Percentiles rank a stretch among this genome's conserved stretches.
phyloP scores from a whole-genome alignment of 2,888 invertebrate genomes.

The Cryptus viduatorius region DNA sequence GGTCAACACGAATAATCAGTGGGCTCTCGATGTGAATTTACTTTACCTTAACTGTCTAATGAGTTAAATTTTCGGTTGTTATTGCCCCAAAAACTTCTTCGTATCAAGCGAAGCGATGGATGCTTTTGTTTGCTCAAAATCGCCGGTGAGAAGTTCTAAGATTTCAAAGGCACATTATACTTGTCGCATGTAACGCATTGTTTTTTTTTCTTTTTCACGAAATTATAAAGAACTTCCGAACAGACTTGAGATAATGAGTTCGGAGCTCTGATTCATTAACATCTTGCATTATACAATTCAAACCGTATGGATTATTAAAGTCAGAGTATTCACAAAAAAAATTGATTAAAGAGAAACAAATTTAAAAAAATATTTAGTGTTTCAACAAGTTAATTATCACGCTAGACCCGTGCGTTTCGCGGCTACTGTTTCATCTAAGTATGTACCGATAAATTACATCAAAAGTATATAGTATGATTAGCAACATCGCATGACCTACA shows the following conservation, averaged over 20 bases:
- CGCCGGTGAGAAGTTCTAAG: conserved; percentile 18
- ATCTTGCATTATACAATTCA: neutral
- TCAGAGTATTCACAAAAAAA: neutral
- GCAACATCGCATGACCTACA: neutral
- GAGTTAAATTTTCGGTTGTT: neutral
- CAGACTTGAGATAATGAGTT: neutral
- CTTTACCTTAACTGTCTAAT: neutral
- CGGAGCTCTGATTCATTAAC: neutral
- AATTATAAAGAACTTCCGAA: neutral
- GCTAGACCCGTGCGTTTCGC: neutral
- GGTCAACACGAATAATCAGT: neutral
- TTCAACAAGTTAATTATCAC: conserved; percentile 12
- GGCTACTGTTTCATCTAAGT: conserved; percentile 9
- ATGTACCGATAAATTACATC: conserved; percentile 8
- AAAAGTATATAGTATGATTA: neutral
- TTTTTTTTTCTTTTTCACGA: neutral
- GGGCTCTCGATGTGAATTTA: neutral
- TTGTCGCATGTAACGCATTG: conserved; percentile 10
- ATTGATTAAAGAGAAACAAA: neutral
- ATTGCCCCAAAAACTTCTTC: neutral
- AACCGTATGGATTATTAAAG: neutral
- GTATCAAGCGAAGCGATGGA: neutral
- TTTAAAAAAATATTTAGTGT: neutral
- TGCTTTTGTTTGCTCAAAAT: conserved; percentile 5
- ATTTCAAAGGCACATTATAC: conserved; percentile 47